Evolutionary conservation across 2,888 invertebrate species (phyloP).

Genomic region (Sthenelais limicola): DNA sequence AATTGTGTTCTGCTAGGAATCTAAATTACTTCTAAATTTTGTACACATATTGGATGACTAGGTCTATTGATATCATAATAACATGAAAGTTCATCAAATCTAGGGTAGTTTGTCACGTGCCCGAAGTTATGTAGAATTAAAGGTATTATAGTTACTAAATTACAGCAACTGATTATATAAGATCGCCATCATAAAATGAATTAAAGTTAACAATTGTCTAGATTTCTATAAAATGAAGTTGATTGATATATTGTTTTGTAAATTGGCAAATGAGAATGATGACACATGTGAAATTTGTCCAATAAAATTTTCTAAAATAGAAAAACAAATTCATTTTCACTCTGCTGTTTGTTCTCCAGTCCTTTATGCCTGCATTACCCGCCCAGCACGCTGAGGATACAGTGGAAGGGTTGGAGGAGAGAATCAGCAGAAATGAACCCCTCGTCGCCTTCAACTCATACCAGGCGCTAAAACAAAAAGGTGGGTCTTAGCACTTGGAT

Average conservation of each 20-base stretch:
- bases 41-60: background rate
- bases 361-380: constrained; percentile 17
- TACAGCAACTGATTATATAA: too few species aligned
- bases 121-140: too few species aligned
- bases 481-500: too few species aligned
- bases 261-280: too few species aligned
- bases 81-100: too few species aligned
- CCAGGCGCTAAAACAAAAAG: constrained; percentile 33
- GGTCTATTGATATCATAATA: background rate
- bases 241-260: too few species aligned
- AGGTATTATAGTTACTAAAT: background rate
- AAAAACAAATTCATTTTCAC: background rate
- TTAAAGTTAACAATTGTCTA: too few species aligned
- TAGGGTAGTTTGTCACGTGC: too few species aligned
- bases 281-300: too few species aligned
- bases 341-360: constrained; percentile 5
- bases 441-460: constrained; percentile 24
- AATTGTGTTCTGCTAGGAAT: too few species aligned
- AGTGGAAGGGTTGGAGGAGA: constrained; percentile 25
- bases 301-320: background rate
- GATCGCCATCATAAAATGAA: too few species aligned
- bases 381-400: constrained; percentile 1
- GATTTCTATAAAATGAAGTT: too few species aligned
- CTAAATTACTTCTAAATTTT: background rate
- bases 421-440: constrained; percentile 3